phyloP scores from a whole-genome alignment of 2,113 vertebrate genomes.

The Larimichthys crocea region DNA sequence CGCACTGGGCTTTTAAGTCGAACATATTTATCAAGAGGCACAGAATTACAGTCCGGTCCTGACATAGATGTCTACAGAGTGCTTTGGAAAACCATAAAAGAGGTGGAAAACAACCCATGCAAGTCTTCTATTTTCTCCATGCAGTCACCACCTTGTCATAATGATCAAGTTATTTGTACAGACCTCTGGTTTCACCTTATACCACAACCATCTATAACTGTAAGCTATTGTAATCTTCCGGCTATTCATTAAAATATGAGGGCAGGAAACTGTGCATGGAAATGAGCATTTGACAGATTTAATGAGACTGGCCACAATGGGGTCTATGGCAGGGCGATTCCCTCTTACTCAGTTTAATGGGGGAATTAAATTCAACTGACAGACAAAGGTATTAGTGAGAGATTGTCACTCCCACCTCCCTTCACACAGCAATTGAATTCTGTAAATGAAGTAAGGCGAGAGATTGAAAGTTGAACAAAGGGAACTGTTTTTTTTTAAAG shows the following conservation, averaged over 20 bases:
- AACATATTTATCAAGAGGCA: neutral
- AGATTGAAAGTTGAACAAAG: conserved; percentile 50
- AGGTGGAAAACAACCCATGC: neutral
- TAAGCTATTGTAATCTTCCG: conserved; percentile 59
- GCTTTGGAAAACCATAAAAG: neutral
- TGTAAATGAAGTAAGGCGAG: conserved; percentile 31
- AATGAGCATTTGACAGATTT: conserved; percentile 76
- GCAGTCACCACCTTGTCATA: conserved; percentile 35
- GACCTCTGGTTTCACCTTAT: conserved; percentile 28
- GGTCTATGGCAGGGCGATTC: conserved; percentile 58
- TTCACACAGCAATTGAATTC: conserved; percentile 29
- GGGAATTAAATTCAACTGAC: conserved; percentile 71
- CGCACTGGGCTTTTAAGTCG: no score
- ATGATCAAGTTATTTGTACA: conserved; percentile 49
- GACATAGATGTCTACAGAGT: neutral
- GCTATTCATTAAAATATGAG: conserved; percentile 68
- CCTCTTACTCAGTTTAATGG: conserved; percentile 72
- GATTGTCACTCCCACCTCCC: conserved; percentile 55
- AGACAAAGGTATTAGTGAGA: conserved; percentile 61
- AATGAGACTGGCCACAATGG: conserved; percentile 66
- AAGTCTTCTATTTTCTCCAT: conserved; percentile 14
- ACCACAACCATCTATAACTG: conserved; percentile 43
- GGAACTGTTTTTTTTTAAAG: conserved; percentile 3
- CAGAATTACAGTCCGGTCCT: neutral
- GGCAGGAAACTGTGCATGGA: conserved; percentile 54